Evolutionary conservation across 2,888 invertebrate genomes (phyloP).

Genomic region (Eristalis intricaria): DNA sequence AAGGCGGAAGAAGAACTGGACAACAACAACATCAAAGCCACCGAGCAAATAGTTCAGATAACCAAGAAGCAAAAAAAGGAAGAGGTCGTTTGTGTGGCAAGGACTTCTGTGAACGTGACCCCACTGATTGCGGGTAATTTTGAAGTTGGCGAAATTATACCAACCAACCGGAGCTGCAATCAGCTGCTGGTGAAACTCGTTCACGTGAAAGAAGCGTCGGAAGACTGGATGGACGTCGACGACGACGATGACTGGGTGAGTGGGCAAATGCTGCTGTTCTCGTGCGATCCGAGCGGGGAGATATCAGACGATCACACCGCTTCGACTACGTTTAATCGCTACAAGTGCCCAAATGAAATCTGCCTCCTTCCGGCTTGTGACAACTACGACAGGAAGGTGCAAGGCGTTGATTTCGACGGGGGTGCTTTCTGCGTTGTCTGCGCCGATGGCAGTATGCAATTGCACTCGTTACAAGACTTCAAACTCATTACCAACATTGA

Average conservation of each 20-base stretch:
- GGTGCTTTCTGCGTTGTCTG: constrained; percentile 89
- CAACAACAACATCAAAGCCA: constrained; percentile 78
- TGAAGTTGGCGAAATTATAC: constrained; percentile 84
- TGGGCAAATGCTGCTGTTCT: constrained; percentile 78
- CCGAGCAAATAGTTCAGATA: constrained; percentile 75
- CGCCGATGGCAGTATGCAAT: constrained; percentile 87
- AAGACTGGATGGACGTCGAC: constrained; percentile 61
- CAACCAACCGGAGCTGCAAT: constrained; percentile 85
- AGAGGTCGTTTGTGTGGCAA: constrained; percentile 78
- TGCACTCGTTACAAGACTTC: constrained; percentile 88
- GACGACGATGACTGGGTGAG: constrained; percentile 74
- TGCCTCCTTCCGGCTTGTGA: constrained; percentile 85
- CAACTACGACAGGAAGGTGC: constrained; percentile 77
- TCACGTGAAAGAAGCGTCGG: constrained; percentile 72
- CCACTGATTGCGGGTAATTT: constrained; percentile 75
- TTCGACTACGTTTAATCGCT: constrained; percentile 83
- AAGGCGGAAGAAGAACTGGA: constrained; percentile 61
- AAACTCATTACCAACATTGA: constrained; percentile 86
- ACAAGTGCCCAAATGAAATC: constrained; percentile 87
- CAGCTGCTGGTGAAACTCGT: constrained; percentile 84
- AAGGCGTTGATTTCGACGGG: constrained; percentile 77
- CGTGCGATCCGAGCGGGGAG: constrained; percentile 74
- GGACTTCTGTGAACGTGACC: constrained; percentile 77
- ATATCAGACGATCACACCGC: constrained; percentile 78
- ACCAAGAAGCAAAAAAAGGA: constrained; percentile 75